phyloP scores from a whole-genome alignment of 2,113 vertebrate genomes.

The Stigmatopora nigra region DNA sequence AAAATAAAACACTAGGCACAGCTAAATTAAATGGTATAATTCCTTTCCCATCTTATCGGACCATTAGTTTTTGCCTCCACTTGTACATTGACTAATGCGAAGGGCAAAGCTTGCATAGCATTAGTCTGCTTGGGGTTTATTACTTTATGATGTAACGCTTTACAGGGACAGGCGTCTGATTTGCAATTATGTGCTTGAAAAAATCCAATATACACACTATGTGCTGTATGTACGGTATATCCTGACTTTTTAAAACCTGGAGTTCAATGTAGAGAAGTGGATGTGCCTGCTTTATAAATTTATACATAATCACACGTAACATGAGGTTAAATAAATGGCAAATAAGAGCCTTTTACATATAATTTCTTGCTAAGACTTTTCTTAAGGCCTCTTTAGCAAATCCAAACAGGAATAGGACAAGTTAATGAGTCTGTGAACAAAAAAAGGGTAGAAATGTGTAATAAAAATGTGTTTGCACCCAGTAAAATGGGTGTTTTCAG shows the following conservation, averaged over 20 bases:
- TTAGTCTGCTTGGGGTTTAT: constrained; percentile 12
- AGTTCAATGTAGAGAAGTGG: constrained; percentile 30
- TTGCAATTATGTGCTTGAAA: constrained; percentile 18
- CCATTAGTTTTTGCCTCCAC: not conserved
- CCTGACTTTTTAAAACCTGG: constrained; percentile 27
- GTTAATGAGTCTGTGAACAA: constrained; percentile 64
- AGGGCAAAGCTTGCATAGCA: constrained; percentile 10
- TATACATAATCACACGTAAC: not conserved
- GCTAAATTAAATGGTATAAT: constrained; percentile 20
- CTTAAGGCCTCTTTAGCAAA: constrained; percentile 46
- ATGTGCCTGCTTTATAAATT: not conserved
- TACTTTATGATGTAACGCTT: constrained; percentile 4
- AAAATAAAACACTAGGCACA: constrained; percentile 19
- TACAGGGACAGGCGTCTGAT: not conserved
- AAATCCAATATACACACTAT: constrained; percentile 14
- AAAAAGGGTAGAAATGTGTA: constrained; percentile 44
- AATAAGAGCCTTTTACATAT: constrained; percentile 36
- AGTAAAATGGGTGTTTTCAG: constrained; percentile 55
- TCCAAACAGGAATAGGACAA: constrained; percentile 46
- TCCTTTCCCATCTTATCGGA: not conserved
- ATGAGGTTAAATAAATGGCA: not conserved
- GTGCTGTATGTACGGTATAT: constrained; percentile 13
- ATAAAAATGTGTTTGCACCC: constrained; percentile 49
- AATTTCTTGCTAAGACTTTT: constrained; percentile 39
- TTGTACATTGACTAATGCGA: constrained; percentile 15